Evolutionary conservation across 2,797 vertebrate species (phyloP).

Genomic region (Octomys mimax): DNA sequence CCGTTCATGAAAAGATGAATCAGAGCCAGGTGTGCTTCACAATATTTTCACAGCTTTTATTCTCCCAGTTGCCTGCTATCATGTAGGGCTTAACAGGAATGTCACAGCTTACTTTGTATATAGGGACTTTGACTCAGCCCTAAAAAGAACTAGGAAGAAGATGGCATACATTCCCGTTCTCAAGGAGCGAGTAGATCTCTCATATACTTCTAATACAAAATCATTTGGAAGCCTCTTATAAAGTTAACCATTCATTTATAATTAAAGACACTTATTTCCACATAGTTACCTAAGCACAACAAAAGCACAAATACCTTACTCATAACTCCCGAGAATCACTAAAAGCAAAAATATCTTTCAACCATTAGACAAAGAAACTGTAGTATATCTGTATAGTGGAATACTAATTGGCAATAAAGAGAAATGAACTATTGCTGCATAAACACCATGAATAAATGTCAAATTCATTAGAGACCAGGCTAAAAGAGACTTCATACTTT

Average conservation of each 20-base stretch:
- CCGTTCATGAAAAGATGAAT: background rate
- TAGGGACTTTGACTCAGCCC: background rate
- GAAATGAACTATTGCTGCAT: background rate
- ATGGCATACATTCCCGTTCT: background rate
- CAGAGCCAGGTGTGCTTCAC: background rate
- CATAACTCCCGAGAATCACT: background rate
- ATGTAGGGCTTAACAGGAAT: background rate
- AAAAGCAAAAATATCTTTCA: background rate
- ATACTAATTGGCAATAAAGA: background rate
- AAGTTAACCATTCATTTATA: background rate
- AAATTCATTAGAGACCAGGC: background rate
- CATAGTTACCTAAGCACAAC: background rate
- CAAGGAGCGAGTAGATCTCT: background rate
- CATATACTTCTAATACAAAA: background rate
- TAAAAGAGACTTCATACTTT: background rate
- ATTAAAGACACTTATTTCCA: background rate
- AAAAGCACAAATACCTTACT: background rate
- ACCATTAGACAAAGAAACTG: background rate
- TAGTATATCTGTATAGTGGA: background rate
- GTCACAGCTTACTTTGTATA: background rate
- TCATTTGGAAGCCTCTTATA: background rate
- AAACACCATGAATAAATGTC: background rate
- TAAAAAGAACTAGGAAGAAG: background rate
- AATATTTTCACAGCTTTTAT: background rate
- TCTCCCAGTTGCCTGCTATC: rapidly evolving